These are phyloP conservation scores for Anthoscopus minutus DNA, from an alignment of 2,113 vertebrate species.

Conservation along the genomic window DNA sequence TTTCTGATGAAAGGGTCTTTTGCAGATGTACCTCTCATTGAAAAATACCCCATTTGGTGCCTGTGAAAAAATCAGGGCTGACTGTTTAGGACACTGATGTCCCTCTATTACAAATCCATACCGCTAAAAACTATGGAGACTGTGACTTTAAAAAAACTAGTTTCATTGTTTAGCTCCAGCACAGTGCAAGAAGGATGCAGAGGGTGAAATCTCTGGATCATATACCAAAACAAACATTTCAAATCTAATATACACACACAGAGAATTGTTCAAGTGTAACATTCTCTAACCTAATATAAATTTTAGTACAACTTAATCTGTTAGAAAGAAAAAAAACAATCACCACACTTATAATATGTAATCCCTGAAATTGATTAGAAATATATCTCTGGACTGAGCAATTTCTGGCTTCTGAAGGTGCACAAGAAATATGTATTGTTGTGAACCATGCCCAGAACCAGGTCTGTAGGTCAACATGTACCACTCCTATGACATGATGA, in stretches of 20 bases:
- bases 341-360: neutral
- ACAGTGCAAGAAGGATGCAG: neutral
- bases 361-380: neutral
- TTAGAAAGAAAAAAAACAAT: neutral
- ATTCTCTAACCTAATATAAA: neutral
- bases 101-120: neutral
- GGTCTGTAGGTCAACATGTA: neutral
- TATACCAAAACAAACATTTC: slow-evolving; percentile 53
- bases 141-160: neutral
- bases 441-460: neutral
- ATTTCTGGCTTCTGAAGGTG: neutral
- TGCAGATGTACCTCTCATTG: neutral
- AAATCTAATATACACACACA: neutral
- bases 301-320: neutral
- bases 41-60: neutral
- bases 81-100: neutral
- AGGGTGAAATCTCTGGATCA: slow-evolving; percentile 13
- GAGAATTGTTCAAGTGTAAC: neutral
- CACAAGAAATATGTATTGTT: neutral
- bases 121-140: neutral
- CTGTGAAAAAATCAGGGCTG: neutral
- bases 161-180: slow-evolving; percentile 8
- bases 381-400: neutral
- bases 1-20: neutral
- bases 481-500: neutral